phyloP scores from a whole-genome alignment of 2,888 invertebrate species.

The Pseudanteris insignis region DNA sequence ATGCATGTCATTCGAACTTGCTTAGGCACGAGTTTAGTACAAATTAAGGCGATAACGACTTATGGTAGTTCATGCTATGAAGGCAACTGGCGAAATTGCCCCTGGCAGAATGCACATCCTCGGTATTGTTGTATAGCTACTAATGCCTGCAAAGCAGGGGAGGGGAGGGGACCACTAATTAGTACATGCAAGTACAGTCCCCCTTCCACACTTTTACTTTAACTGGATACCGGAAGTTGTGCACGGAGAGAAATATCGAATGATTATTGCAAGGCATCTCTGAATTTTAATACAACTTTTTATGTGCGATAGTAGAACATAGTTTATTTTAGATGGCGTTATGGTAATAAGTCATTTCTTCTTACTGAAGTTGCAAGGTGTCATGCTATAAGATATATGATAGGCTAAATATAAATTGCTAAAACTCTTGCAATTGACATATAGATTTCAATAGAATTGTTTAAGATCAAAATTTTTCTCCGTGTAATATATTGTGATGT shows the following conservation, averaged over 20 bases:
- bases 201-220: conserved; percentile 44
- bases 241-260: too few species aligned
- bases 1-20: conserved; percentile 45
- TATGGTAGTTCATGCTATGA: conserved; percentile 60
- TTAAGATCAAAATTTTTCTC: too few species aligned
- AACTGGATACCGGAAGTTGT: conserved; percentile 39
- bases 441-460: too few species aligned
- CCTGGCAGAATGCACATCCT: conserved; percentile 66
- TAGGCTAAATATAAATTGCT: too few species aligned
- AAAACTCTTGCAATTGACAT: too few species aligned
- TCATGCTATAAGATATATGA: too few species aligned
- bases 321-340: too few species aligned
- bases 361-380: too few species aligned
- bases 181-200: conserved; percentile 59
- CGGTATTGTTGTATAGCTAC: conserved; percentile 67
- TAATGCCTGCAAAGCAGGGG: conserved; percentile 65
- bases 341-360: too few species aligned
- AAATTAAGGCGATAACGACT: conserved; percentile 56
- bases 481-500: too few species aligned
- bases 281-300: too few species aligned
- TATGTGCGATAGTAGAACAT: too few species aligned
- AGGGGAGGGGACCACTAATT: conserved; percentile 64
- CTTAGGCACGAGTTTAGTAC: conserved; percentile 54
- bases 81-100: conserved; percentile 65
- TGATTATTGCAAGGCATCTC: neutral